Evolutionary conservation across 2,888 invertebrate genomes (phyloP), one percentile per base, ranked within the genome.

Genomic region (Microctonus brassicae): DNA sequence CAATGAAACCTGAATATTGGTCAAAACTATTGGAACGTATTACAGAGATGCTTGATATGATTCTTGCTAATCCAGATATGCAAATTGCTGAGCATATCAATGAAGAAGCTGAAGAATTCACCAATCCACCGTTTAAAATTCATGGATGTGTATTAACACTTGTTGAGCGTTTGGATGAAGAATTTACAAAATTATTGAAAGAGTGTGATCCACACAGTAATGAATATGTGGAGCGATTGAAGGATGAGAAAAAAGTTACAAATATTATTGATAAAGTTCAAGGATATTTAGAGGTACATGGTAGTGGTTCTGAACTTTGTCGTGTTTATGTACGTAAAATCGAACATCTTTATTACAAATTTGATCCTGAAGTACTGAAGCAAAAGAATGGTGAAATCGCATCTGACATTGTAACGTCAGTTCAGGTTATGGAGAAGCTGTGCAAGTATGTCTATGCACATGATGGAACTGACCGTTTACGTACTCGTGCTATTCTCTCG

Each of bases 261-360:
- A 90, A 90, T 1, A 93, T 99, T 68, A 97, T 99, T 75, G 97
- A 97, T 81, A 93, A 95, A 83, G 94, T 97, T 0, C 92, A 94
- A 79, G 89, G 90, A 60, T 94, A 94, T 80, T 88, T 94, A 64
- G 95, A 96, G 86, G 90, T 92, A 26, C 91, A 93, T 79, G 94
- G 94, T 29, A 90, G 92, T 6, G 92, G 94, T 2, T 93, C 94
- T 26, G 99, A 99, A 86, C 90, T 98, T 64, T 99, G 99, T 86
- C 93, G 98, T 57, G 94, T 97, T 22, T 99, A 99, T 88, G 89
- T 99, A 79, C 93, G 98, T 69, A 96, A 97, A 88, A 97, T 99
- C 80, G 99, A 99, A 83, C 99, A 99, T 91, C 89, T 98, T 42
- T 99, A 99, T 88, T 99, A 99, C 89, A 99, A 99, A 89, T 96